Evolutionary conservation across 2,113 vertebrate genomes (phyloP).

Genomic region (Tachycineta bicolor): DNA sequence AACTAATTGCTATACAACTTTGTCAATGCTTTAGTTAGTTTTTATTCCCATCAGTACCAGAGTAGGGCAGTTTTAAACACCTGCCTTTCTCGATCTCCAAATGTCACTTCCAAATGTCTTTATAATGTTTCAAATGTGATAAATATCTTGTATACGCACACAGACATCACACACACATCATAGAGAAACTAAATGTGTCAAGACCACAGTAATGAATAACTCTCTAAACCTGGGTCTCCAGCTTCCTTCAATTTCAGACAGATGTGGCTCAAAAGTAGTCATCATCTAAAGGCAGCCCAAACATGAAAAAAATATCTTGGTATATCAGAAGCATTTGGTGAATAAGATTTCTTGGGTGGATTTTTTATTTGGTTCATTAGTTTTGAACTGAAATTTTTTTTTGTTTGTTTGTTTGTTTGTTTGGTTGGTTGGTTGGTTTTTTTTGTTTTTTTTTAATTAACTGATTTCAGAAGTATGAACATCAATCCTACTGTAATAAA

Average conservation of each 20-base stretch:
- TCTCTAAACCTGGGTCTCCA: background rate
- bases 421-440: background rate
- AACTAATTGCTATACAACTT: background rate
- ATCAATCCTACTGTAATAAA: no score
- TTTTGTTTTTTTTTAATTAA: background rate
- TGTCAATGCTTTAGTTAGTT: background rate
- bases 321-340: background rate
- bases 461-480: background rate
- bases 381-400: background rate
- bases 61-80: background rate
- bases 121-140: background rate
- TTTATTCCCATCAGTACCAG: background rate
- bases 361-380: background rate
- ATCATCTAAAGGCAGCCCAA: background rate
- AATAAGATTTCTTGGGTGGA: background rate
- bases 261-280: background rate
- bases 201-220: background rate
- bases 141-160: background rate
- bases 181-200: background rate
- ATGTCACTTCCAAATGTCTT: background rate
- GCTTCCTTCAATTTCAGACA: background rate
- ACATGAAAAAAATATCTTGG: background rate
- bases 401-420: background rate
- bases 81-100: background rate
- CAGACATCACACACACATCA: background rate